Percentiles rank a stretch among this genome's conserved stretches.
Evolutionary conservation across 2,888 invertebrate species (phyloP).

Genomic region (Nemotelus pantherinus): DNA sequence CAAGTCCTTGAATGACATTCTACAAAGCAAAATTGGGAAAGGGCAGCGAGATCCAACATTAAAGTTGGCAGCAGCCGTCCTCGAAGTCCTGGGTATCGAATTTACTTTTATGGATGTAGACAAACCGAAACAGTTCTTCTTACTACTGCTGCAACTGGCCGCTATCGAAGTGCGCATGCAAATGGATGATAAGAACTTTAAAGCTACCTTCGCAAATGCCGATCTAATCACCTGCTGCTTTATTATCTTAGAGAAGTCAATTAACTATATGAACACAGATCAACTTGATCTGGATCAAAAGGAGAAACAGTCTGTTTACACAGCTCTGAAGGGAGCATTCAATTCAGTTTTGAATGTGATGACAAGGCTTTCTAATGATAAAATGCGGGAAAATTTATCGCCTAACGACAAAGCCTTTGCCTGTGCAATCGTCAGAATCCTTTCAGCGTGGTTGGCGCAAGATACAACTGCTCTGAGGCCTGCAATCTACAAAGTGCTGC

Average conservation of each 20-base stretch:
- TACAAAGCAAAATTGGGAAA: constrained; percentile 86
- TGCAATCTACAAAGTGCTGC: constrained; percentile 82
- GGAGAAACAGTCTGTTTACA: constrained; percentile 90
- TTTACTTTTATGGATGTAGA: constrained; percentile 85
- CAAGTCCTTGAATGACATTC: constrained; percentile 83
- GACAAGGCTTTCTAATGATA: constrained; percentile 78
- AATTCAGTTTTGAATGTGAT: constrained; percentile 81
- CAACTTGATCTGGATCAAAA: constrained; percentile 87
- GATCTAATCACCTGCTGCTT: constrained; percentile 86
- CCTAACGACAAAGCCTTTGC: constrained; percentile 80
- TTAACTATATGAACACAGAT: constrained; percentile 82
- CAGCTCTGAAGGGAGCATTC: constrained; percentile 88
- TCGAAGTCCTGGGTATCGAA: constrained; percentile 84
- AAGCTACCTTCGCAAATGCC: constrained; percentile 79
- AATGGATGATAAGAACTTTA: constrained; percentile 85
- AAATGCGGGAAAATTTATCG: constrained; percentile 74
- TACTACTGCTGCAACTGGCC: constrained; percentile 84
- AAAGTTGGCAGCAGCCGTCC: constrained; percentile 80
- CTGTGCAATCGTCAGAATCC: constrained; percentile 84
- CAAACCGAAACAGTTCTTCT: constrained; percentile 81
- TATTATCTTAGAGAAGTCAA: constrained; percentile 80
- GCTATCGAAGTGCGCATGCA: constrained; percentile 96
- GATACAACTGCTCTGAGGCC: constrained; percentile 89
- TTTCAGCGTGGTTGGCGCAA: constrained; percentile 90
- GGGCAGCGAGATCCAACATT: constrained; percentile 90